phyloP scores from a whole-genome alignment of 2,113 vertebrate genomes.

The Tricholaema leucomelas region DNA sequence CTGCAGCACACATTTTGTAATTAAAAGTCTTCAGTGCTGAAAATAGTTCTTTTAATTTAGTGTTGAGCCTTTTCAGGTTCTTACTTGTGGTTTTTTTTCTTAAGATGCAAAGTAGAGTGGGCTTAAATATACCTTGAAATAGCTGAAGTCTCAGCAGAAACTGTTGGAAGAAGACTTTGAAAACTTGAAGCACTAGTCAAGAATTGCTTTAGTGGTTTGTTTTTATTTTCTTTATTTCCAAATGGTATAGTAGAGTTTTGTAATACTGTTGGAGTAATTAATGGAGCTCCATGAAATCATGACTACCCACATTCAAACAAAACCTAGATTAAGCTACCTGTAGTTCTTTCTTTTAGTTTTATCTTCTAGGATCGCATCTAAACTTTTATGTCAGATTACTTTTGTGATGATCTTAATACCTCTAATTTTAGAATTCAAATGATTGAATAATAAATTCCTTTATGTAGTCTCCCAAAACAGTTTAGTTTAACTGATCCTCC shows the following conservation, averaged over 20 bases:
- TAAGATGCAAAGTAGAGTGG: not conserved
- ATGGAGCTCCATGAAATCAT: not conserved
- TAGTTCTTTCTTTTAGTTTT: not conserved
- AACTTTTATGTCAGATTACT: not conserved
- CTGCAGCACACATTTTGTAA: not conserved
- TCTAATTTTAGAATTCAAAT: not conserved
- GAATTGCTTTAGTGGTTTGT: not conserved
- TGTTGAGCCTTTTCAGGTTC: not conserved
- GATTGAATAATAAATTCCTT: not conserved
- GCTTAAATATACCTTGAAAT: slow-evolving; percentile 48
- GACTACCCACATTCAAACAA: not conserved
- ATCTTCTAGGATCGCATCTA: not conserved
- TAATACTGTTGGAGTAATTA: not conserved
- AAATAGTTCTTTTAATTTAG: slow-evolving; percentile 11
- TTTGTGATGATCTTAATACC: not conserved
- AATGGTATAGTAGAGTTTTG: not conserved
- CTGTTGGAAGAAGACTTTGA: slow-evolving; percentile 34
- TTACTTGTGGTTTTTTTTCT: slow-evolving; percentile 5
- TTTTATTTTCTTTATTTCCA: not conserved
- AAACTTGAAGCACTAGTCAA: slow-evolving; percentile 26
- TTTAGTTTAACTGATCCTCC: not conserved
- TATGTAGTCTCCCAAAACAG: not conserved
- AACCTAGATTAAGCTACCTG: not conserved
- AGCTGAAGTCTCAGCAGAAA: slow-evolving; percentile 28
- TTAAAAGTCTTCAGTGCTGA: slow-evolving; percentile 19